Evolutionary conservation across 2,113 vertebrate genomes (phyloP).

Genomic region (Oplegnathus fasciatus): DNA sequence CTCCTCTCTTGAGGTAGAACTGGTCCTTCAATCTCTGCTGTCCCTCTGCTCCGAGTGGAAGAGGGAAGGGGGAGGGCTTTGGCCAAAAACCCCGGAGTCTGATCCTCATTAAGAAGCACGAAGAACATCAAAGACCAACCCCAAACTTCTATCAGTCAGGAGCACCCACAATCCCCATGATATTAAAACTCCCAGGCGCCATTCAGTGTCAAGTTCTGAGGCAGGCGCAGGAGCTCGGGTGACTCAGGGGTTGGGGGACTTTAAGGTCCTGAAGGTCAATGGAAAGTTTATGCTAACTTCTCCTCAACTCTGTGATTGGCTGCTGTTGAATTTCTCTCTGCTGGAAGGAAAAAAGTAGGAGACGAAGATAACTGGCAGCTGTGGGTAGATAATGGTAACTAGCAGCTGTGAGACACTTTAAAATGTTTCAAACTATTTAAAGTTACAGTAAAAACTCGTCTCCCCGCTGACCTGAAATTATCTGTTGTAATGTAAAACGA

Average conservation of each 20-base stretch:
- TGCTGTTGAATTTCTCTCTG: conserved; percentile 43
- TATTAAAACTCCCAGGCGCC: conserved; percentile 71
- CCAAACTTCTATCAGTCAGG: conserved; percentile 74
- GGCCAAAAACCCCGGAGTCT: conserved; percentile 62
- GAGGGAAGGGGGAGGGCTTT: conserved; percentile 31
- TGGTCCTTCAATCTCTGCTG: conserved; percentile 55
- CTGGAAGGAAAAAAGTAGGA: neutral
- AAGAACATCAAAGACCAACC: conserved; percentile 79
- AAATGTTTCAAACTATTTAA: conserved; percentile 10
- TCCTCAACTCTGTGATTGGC: conserved; percentile 56
- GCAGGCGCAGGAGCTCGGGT: conserved; percentile 31
- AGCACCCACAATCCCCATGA: conserved; percentile 73
- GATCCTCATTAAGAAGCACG: conserved; percentile 80
- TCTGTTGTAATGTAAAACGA: too few species aligned
- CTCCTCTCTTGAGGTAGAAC: conserved; percentile 51
- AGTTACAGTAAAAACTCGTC: neutral
- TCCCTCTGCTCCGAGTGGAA: conserved; percentile 42
- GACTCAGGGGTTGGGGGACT: conserved; percentile 52
- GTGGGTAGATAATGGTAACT: conserved; percentile 38
- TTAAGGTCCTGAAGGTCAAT: conserved; percentile 53
- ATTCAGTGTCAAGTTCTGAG: conserved; percentile 70
- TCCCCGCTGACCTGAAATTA: neutral
- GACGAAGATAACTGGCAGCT: conserved; percentile 51
- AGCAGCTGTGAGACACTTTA: conserved; percentile 34
- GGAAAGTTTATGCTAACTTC: conserved; percentile 67